Base-by-base conservation (phyloP, 2,888 invertebrate genomes). In the Protophormia terraenovae region DNA sequence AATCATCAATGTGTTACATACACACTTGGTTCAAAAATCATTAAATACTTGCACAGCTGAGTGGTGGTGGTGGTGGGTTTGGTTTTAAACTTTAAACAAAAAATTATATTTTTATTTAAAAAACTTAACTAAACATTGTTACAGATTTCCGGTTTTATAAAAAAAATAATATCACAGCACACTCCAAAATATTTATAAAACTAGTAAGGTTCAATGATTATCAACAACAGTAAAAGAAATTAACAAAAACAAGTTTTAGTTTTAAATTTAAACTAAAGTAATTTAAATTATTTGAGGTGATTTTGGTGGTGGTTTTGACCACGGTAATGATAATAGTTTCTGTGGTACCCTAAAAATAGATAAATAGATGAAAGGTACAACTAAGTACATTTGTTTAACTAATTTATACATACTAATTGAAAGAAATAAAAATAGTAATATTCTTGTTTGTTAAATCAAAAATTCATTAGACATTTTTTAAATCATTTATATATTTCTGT, bases 101-200 rank as follows among this genome's bases (percentile, higher is more conserved):
- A 29, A 29, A 16, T 58, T 14, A 58, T 55, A 1, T 41, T 77
- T 53, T 45, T 45, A 6, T 8, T 45, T 1, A 47, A 1, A 50
- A 27, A 78, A 27, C 12, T 14, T 27, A 77, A 47, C n/a, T 60
- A 53, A 62, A 71, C 62, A 66, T 71, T 82, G 62, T 71, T 53
- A 64, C 14, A 71, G 53, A 76, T 82, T 71, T 82, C 82, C 82
- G 82, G 82, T 62, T 62, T 32, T 69, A n/a, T 8, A 5, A 16
- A 8, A 32, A 55, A 80, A 58, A 24, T n/a, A n/a, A n/a, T 32
- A 27, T 19, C 19, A 75, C 47, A 58, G 35, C 41, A 50, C 41
- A 53, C 62, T 75, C 12, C 32, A 27, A 35, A 58, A 66, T 32
- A 24, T 53, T 60, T 41, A 22, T 41, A 16, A 14, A 75, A 27